phyloP scores from a whole-genome alignment of 2,888 invertebrate species.

The Cryptophagus acutangulus region DNA sequence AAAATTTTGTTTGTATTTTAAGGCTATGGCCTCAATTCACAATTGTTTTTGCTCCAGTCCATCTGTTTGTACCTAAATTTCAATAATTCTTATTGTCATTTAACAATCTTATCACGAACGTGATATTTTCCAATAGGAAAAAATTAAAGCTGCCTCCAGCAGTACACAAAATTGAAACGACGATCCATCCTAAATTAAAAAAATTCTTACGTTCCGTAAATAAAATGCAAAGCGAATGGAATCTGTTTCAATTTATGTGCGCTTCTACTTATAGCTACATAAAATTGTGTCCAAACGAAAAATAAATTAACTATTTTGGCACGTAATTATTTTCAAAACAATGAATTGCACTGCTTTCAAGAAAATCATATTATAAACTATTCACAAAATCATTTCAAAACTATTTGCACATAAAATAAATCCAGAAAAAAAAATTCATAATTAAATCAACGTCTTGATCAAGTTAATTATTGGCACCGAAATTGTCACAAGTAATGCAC shows the following conservation, averaged over 20 bases:
- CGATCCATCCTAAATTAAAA: neutral
- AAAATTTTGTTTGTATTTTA: constrained; percentile 4
- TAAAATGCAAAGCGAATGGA: neutral
- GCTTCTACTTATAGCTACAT: neutral
- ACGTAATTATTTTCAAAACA: constrained; percentile 25
- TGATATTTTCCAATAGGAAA: constrained; percentile 24
- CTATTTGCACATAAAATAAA: constrained; percentile 27
- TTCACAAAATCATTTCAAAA: constrained; percentile 25
- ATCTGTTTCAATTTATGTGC: constrained; percentile 1
- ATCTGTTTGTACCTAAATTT: constrained; percentile 36
- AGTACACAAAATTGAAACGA: constrained; percentile 1
- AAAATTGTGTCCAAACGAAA: constrained; percentile 14
- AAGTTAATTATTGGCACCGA: constrained; percentile 27
- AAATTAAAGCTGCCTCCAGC: constrained; percentile 39
- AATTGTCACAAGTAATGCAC: constrained; percentile 25
- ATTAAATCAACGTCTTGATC: no score
- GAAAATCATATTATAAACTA: constrained; percentile 24
- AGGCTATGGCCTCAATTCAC: constrained; percentile 10
- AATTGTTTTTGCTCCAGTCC: constrained; percentile 38
- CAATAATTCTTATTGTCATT: constrained; percentile 31
- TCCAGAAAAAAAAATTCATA: neutral
- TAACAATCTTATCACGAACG: constrained; percentile 23
- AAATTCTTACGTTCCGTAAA: constrained; percentile 1
- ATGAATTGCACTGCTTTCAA: constrained; percentile 27
- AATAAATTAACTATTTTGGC: constrained; percentile 25